Evolutionary conservation across 2,797 vertebrate species (phyloP).

Genomic region (Ambastaia sidthimunki): DNA sequence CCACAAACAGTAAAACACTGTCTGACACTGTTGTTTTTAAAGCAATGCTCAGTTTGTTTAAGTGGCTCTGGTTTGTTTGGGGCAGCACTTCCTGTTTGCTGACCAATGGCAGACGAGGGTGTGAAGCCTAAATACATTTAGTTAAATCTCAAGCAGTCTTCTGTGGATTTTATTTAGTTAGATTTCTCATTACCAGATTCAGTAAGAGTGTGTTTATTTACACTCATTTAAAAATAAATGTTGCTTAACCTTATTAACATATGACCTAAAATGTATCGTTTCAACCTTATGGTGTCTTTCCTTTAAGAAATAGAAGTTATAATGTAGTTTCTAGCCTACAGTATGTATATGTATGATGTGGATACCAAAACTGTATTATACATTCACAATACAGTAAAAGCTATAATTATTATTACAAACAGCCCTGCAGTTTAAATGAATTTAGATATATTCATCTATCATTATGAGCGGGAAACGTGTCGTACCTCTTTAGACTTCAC

Average conservation of each 20-base stretch:
- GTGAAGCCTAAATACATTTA: no score
- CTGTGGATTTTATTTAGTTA: no score
- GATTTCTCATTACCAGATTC: no score
- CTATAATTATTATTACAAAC: slow-evolving; percentile 8
- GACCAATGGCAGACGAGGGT: neutral
- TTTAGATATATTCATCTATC: slow-evolving; percentile 43
- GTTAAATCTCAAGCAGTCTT: no score
- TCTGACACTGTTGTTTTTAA: neutral
- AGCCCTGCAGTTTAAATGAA: slow-evolving; percentile 25
- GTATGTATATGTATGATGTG: neutral
- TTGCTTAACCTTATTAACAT: no score
- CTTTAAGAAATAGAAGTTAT: neutral
- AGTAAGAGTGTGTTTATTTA: no score
- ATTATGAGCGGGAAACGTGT: slow-evolving; percentile 3
- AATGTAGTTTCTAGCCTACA: neutral
- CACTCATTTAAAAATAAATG: no score
- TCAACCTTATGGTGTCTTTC: neutral
- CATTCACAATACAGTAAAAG: neutral
- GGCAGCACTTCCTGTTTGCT: neutral
- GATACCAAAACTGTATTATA: neutral
- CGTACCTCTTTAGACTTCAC: slow-evolving; percentile 24
- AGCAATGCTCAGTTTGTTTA: neutral
- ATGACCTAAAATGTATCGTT: neutral
- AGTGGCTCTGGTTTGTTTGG: neutral
- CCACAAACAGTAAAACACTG: neutral